Conservation (phyloP, 2,797 vertebrate genomes). For the Dromococcyx pavoninus region DNA sequence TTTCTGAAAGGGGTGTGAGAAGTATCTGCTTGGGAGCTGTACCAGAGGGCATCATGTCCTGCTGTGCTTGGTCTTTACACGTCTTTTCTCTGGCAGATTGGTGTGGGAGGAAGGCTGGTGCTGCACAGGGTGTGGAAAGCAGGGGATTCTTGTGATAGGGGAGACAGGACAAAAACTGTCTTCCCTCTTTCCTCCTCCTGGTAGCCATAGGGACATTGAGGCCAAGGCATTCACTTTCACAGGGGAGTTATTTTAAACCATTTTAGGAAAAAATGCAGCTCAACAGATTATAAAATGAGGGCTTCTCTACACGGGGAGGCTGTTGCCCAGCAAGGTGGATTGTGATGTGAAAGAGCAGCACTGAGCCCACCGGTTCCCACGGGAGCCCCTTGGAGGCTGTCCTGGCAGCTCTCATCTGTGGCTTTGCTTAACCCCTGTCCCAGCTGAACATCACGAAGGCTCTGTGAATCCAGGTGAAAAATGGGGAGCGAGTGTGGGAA, state of each 20-base stretch:
- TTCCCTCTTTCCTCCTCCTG: background rate
- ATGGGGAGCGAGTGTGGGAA: background rate
- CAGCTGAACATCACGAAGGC: background rate
- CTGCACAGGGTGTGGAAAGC: background rate
- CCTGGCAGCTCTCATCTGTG: accelerated
- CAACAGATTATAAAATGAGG: background rate
- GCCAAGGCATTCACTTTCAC: accelerated
- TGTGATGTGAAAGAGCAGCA: background rate
- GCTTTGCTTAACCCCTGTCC: accelerated
- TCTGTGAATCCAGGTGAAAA: background rate
- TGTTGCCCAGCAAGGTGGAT: background rate
- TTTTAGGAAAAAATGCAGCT: background rate
- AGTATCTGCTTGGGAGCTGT: accelerated
- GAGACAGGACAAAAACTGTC: background rate
- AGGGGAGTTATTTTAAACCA: background rate
- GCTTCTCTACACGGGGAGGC: background rate
- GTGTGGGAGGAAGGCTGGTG: background rate
- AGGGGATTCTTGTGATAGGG: background rate
- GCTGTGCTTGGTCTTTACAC: accelerated
- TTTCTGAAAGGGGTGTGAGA: background rate
- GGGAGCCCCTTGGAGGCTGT: background rate
- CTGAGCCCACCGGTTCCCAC: accelerated
- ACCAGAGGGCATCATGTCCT: background rate
- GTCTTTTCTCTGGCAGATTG: background rate
- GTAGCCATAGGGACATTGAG: accelerated